A percentile compares a stretch with the other conserved stretches of the same genome.
These are phyloP conservation scores for Teleopsis dalmanni DNA, from an alignment of 1,140 invertebrate species.

Conservation along the genomic window DNA sequence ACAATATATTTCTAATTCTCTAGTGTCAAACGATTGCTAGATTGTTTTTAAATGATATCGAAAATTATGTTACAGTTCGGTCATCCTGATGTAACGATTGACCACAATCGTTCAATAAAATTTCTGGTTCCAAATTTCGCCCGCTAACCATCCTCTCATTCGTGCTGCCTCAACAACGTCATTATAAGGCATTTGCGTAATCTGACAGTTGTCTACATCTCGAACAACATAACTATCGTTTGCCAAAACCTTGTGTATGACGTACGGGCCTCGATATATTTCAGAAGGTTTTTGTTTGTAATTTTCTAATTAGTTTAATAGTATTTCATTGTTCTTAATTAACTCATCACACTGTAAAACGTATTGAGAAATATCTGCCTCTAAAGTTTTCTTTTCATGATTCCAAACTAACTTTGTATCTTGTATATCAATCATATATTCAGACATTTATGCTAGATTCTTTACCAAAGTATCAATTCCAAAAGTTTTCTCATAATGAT, in stretches of 20 bases:
- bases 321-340: conserved; percentile 58
- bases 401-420: conserved; percentile 27
- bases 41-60: too few relatives aligned
- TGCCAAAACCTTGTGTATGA: background rate
- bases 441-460: conserved; percentile 28
- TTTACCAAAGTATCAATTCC: conserved; percentile 36
- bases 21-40: too few relatives aligned
- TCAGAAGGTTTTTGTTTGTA: conserved; percentile 54
- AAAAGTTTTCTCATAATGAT: too few relatives aligned
- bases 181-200: conserved; percentile 4
- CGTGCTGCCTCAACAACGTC: background rate
- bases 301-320: conserved; percentile 54
- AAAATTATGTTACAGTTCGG: too few relatives aligned
- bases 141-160: background rate
- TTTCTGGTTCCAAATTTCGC: too few relatives aligned
- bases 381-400: conserved; percentile 51
- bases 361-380: conserved; percentile 52
- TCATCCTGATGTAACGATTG: too few relatives aligned
- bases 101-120: too few relatives aligned
- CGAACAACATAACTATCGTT: background rate
- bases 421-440: conserved; percentile 31
- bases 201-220: conserved; percentile 1
- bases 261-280: background rate
- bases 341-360: conserved; percentile 56
- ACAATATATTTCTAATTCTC: too few relatives aligned